A percentile compares a stretch with the other conserved stretches of the same genome.
These are phyloP conservation scores for Caenorhabditis japonica DNA, from an alignment of 2,888 invertebrate genomes.

Conservation along the genomic window DNA sequence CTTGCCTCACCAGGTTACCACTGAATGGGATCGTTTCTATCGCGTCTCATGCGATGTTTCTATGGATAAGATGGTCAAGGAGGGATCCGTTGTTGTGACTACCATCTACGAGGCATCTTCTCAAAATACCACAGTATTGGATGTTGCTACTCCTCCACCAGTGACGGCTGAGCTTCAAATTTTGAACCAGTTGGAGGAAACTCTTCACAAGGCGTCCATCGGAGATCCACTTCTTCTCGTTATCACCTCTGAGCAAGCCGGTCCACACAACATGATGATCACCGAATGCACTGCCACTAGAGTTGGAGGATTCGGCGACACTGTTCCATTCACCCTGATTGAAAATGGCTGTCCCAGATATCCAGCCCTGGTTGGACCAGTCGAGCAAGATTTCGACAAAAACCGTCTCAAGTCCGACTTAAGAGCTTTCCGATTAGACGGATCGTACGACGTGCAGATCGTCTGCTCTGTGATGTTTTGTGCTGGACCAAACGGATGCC, in stretches of 20 bases:
- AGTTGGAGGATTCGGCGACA: conserved; percentile 76
- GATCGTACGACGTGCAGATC: conserved; percentile 77
- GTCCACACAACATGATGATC: conserved; percentile 78
- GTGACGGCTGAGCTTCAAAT: conserved; percentile 76
- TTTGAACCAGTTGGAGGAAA: conserved; percentile 73
- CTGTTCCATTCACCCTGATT: conserved; percentile 77
- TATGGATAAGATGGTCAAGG: conserved; percentile 77
- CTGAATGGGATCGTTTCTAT: conserved; percentile 78
- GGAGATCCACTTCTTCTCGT: conserved; percentile 75
- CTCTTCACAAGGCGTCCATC: conserved; percentile 75
- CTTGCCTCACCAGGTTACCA: conserved; percentile 77
- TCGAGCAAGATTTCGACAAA: conserved; percentile 77
- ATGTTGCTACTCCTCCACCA: conserved; percentile 77
- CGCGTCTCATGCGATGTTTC: conserved; percentile 77
- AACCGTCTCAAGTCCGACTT: conserved; percentile 76
- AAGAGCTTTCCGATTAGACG: conserved; percentile 77
- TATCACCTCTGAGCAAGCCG: conserved; percentile 76
- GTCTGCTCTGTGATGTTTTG: conserved; percentile 77
- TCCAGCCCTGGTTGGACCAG: conserved; percentile 77
- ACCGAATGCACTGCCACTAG: conserved; percentile 77
- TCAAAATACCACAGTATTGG: conserved; percentile 74
- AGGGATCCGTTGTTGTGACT: conserved; percentile 77
- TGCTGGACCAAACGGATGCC: conserved; percentile 77
- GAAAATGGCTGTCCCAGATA: conserved; percentile 76
- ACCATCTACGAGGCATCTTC: conserved; percentile 76